Base-by-base conservation (phyloP, 2,888 invertebrate genomes). In the Morpho deidamia region DNA sequence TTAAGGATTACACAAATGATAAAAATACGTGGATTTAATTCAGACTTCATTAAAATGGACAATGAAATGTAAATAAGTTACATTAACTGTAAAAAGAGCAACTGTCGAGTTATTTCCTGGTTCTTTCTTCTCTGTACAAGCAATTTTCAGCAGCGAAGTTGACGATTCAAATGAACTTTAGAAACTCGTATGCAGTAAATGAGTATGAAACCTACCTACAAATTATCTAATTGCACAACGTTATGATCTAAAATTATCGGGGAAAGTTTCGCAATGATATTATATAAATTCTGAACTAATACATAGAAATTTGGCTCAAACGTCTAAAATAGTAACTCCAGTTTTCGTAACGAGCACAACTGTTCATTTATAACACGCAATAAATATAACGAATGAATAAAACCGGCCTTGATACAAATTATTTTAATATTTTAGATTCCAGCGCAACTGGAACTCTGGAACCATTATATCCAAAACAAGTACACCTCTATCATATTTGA, bases 341-440 rank as follows among this genome's bases (percentile, higher is more conserved):
- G 79, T 81, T 78, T 73, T 71, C 74, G 74, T 76, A 75, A 75
- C 75, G 68, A 75, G 69, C 74, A 69, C 73, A 69, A 68, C 68
- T 69, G 68, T 60, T 60, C 55, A 58, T 57, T 70, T 71, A 70
- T 68, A 66, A 66, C 66, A 56, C 51, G 56, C 57, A 60, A 63
- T 63, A 63, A 60, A 59, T 64, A 58, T 59, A 58, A 53, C 53
- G 56, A 48, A 53, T 49, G 53, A 53, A 56, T 54, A 59, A 56
- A 57, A 57, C 48, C 12, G 59, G 46, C 47, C 52, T 55, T 45
- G 54, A 48, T 54, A 57, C 46, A 52, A 59, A 59, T 59, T 56
- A 57, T 52, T 51, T 45, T 56, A 59, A 58, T 46, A 52, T 46
- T 57, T 40, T 51, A 43, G 50, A 59, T 59, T 54, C 57, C 54